phyloP scores from a whole-genome alignment of 1,140 invertebrate genomes.

The Panagrolaimus sp. region DNA sequence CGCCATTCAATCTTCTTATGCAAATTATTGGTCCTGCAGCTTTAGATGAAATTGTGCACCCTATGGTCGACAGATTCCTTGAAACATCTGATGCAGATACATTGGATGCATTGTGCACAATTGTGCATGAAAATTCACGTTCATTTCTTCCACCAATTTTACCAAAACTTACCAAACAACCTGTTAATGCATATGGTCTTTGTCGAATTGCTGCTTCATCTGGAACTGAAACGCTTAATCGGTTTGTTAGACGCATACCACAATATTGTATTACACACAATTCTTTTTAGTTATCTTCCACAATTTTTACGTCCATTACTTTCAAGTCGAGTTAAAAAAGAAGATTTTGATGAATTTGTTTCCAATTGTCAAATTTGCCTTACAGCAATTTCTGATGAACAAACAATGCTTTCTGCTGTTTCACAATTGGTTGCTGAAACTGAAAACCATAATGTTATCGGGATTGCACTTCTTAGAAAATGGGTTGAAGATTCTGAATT shows the following conservation, averaged over 20 bases:
- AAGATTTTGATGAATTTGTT: not conserved
- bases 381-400: not conserved
- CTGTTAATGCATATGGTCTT: not conserved
- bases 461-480: not conserved
- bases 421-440: not conserved
- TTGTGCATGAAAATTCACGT: conserved; percentile 18
- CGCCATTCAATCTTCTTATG: conserved; percentile 34
- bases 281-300: not conserved
- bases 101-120: conserved; percentile 34
- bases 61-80: conserved; percentile 75
- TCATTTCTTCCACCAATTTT: not conserved
- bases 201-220: not conserved
- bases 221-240: not conserved
- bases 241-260: not conserved
- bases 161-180: not conserved
- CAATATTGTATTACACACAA: too few species aligned
- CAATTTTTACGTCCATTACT: not conserved
- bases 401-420: not conserved
- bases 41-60: conserved; percentile 90
- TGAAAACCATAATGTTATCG: not conserved
- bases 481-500: conserved; percentile 1
- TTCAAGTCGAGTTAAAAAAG: not conserved
- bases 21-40: conserved; percentile 84
- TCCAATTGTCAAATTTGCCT: not conserved
- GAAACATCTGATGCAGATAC: conserved; percentile 63